Percentiles rank a stretch among this genome's conserved stretches.
These are phyloP conservation scores for Zophobas atratus DNA, from an alignment of 1,140 invertebrate species.

Conservation along the genomic window DNA sequence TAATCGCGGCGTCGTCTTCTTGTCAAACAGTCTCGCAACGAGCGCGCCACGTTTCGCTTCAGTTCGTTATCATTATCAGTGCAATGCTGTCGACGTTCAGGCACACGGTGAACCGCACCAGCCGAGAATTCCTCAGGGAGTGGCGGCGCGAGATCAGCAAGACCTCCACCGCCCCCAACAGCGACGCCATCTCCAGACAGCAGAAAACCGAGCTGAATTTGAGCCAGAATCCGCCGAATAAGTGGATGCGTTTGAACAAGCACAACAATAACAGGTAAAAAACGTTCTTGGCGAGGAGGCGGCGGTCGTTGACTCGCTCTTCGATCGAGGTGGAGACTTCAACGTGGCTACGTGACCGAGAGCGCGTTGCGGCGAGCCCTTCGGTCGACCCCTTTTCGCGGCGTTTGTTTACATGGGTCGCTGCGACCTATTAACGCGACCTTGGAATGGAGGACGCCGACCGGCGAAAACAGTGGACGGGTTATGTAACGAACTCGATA, in stretches of 20 bases:
- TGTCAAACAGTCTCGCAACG: slow-evolving; percentile 25
- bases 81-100: slow-evolving; percentile 70
- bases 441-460: slow-evolving; percentile 3
- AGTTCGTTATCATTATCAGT: neutral
- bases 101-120: slow-evolving; percentile 68
- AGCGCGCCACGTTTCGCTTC: neutral
- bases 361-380: slow-evolving; percentile 29
- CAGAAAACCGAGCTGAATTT: slow-evolving; percentile 59
- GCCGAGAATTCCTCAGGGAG: slow-evolving; percentile 63
- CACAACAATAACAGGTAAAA: slow-evolving; percentile 65
- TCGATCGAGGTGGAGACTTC: slow-evolving; percentile 32
- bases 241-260: slow-evolving; percentile 63
- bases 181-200: slow-evolving; percentile 71
- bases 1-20: slow-evolving; percentile 45
- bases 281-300: neutral
- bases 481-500: no score
- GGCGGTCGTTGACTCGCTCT: slow-evolving; percentile 45
- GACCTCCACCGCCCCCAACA: slow-evolving; percentile 72
- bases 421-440: neutral
- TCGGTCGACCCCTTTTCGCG: slow-evolving; percentile 4
- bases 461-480: no score
- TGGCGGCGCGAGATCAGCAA: slow-evolving; percentile 72
- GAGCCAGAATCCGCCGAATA: slow-evolving; percentile 61
- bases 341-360: slow-evolving; percentile 49
- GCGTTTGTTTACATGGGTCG: neutral